Percentiles rank a stretch among this genome's conserved stretches.
Conservation (phyloP, 2,797 vertebrate genomes). For the Pseudochirops cupreus region DNA sequence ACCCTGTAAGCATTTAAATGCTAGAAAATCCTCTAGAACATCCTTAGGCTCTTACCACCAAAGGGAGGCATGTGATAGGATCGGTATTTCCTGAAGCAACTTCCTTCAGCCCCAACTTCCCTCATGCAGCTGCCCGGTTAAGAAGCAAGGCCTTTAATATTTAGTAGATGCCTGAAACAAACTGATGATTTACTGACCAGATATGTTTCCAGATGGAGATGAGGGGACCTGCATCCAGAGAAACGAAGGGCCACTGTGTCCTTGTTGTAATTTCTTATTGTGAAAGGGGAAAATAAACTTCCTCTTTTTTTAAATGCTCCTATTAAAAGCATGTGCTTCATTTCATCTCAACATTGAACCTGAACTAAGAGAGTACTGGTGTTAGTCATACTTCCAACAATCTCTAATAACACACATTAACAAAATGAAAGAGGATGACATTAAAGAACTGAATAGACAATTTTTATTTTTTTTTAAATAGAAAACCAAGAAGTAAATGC, state of each 20-base stretch:
- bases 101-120: background rate
- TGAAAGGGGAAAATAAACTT: background rate
- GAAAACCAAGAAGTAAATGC: background rate
- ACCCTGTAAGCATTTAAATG: background rate
- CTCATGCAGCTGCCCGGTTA: background rate
- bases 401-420: background rate
- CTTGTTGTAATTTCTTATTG: background rate
- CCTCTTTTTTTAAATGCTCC: background rate
- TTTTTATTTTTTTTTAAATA: background rate
- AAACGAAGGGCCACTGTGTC: background rate
- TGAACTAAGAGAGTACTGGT: background rate
- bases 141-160: background rate
- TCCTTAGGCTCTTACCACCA: background rate
- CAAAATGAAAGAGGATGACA: background rate
- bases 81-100: background rate
- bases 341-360: background rate
- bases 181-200: background rate
- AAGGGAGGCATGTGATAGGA: background rate
- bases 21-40: background rate
- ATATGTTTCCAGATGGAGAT: background rate
- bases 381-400: background rate
- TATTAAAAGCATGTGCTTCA: background rate
- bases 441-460: background rate
- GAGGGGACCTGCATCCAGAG: background rate
- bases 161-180: background rate